Evolutionary conservation across 2,797 vertebrate genomes (phyloP).

Genomic region (Micropoecilia bifurca): DNA sequence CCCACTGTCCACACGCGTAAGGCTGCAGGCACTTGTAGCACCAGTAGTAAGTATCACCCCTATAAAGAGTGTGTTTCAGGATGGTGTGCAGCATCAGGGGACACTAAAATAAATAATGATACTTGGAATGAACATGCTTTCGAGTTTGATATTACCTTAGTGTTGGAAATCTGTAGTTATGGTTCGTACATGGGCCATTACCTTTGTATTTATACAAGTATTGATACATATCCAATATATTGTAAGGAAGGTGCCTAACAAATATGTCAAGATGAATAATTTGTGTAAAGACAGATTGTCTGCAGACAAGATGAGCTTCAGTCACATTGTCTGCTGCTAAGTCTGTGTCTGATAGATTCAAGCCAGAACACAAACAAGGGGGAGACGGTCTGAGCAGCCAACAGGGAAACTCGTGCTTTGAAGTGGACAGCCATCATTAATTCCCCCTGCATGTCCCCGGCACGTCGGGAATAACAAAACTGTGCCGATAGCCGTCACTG

Average conservation of each 20-base stretch:
- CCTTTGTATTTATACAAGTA: background rate
- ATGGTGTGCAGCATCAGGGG: background rate
- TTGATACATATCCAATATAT: background rate
- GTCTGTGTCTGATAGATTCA: slow-evolving; percentile 32
- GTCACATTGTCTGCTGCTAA: slow-evolving; percentile 44
- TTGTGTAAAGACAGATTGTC: slow-evolving; percentile 10
- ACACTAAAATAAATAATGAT: slow-evolving; percentile 1
- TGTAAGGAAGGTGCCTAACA: background rate
- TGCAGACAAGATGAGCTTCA: slow-evolving; percentile 17
- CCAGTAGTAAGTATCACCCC: slow-evolving; percentile 20
- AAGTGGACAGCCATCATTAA: slow-evolving; percentile 45
- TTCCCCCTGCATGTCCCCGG: slow-evolving; percentile 40
- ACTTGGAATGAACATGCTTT: slow-evolving; percentile 48
- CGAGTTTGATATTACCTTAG: background rate
- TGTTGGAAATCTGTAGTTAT: background rate
- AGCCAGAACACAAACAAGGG: slow-evolving; percentile 43
- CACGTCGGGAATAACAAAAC: slow-evolving; percentile 25
- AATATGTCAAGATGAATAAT: slow-evolving; percentile 4
- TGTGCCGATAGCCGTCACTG: slow-evolving; percentile 23
- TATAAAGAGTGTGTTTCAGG: slow-evolving; percentile 16
- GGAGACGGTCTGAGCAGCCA: slow-evolving; percentile 2
- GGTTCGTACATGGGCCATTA: background rate
- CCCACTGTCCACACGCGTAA: slow-evolving; percentile 10
- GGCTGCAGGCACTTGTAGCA: slow-evolving; percentile 30
- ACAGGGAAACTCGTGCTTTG: slow-evolving; percentile 46